Conservation (phyloP, 2,113 vertebrate species). For the Paracanthobrama guichenoti region DNA sequence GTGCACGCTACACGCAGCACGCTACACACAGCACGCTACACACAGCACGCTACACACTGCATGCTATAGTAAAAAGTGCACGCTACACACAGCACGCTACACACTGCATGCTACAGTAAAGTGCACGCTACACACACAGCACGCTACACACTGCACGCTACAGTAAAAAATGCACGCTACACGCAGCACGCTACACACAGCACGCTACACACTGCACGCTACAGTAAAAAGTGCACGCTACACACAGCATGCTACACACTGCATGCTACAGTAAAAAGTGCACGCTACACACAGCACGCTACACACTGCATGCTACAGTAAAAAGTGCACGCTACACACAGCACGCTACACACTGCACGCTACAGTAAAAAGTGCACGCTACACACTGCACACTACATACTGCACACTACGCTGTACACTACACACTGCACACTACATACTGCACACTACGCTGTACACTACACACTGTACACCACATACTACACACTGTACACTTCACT, state of each 20-base stretch:
- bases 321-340: not conserved
- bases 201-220: fast-evolving
- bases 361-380: not conserved
- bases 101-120: not conserved
- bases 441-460: not conserved
- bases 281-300: not conserved
- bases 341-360: not conserved
- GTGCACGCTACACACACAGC: fast-evolving
- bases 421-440: not conserved
- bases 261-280: no score
- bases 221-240: fast-evolving
- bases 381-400: not conserved
- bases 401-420: not conserved
- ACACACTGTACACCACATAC: fast-evolving
- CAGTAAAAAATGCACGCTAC: no score
- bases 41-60: fast-evolving
- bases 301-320: fast-evolving
- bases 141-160: not conserved
- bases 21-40: fast-evolving
- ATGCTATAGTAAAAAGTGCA: no score
- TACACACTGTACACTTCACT: not conserved
- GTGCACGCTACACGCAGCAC: fast-evolving
- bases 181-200: not conserved
- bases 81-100: fast-evolving
- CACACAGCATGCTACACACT: fast-evolving